Evolutionary conservation across 1,140 invertebrate species (phyloP), one percentile per base, ranked within the genome.

Genomic region (Drosophila seguyi): DNA sequence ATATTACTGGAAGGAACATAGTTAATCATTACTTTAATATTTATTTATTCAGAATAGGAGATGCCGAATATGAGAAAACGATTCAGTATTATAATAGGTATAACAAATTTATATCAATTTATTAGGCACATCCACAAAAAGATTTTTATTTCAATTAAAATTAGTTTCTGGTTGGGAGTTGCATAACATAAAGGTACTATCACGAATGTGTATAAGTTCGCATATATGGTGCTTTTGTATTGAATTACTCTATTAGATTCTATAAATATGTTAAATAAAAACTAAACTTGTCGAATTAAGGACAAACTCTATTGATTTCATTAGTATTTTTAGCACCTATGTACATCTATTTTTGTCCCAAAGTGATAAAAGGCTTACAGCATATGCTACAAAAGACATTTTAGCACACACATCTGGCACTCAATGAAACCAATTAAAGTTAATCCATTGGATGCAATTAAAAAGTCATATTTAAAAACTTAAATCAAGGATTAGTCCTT

Each of bases 1-100:
- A 92, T 92, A 72, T 87, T 84, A 58, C 74, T 82, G 14, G 18
- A 36, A 57, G 10, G 25, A 13, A 14, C 11, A 18, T 18, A 41
- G 27, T 25, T 14, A 52, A 20, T 29, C 8, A 18, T 10, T 27
- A 22, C 13, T 22, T 10, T 16, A 53, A 22, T 10, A 36, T 20
- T 4, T 34, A 52, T 34, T 14, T 52, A 0, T 8, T 7, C 1
- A 4, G 3, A 20, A 34, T 8, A 20, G 11, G 3, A 50, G 6
- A 13, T 13, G 2, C 16, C 2, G 8, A 18, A 18, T 18, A 27
- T n/a, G 4, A 48, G 25, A 25, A 25, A 8, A 16, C 7, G 2
- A 27, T n/a, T n/a, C 0, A 48, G 25, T 11, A 29, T 6, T 6
- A n/a, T 8, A 27, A 47, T 27, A 27, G 6, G 13, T 14, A 50